Evolutionary conservation across 1,140 invertebrate genomes (phyloP), one percentile per base, ranked within the genome.

Genomic region (Zaprionus camerounensis): DNA sequence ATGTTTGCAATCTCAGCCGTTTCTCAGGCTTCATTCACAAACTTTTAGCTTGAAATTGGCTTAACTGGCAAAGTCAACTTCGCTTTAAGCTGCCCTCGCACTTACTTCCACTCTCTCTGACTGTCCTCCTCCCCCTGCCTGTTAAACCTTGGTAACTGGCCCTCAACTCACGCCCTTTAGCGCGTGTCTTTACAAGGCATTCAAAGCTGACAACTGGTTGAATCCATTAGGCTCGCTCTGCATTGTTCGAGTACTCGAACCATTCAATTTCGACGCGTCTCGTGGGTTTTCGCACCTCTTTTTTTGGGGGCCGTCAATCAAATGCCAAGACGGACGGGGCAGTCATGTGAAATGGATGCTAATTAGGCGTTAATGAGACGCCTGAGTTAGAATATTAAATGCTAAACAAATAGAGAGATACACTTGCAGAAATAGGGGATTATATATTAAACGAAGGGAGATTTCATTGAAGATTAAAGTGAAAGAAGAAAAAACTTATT

Each of bases 311-410:
- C 61, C 56, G 77, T 80, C 73, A 77, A 78, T 80, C 82, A 80
- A 66, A 74, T 11, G 3, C 46, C 38, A 31, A 64, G 55, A 22
- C 72, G 56, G 26, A 31, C 53, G 5, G 41, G 53, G 24, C 53
- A 56, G 63, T 78, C 83, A 88, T 78, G 68, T 88, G 81, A 72
- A 82, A 80, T 75, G 59, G 76, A 75, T 71, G 85, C 76, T 90
- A 90, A 90, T 90, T 85, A 80, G 66, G 71, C 78, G 82, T 80
- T 90, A 90, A 91, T 85, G 62, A 78, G 58, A 65, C 41, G 74
- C 65, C 79, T 62, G 56, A 9, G 26, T 22, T 41, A 17, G 12
- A 56, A 59, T 63, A 72, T 41, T 69, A 57, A 49, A 55, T 63
- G 70, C 36, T 69, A 49, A 49, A 49, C 63, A 22, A 65, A 62